A percentile compares a stretch with the other conserved stretches of the same genome.
Conservation (phyloP, 2,113 vertebrate genomes). For the Lagopus leucura region DNA sequence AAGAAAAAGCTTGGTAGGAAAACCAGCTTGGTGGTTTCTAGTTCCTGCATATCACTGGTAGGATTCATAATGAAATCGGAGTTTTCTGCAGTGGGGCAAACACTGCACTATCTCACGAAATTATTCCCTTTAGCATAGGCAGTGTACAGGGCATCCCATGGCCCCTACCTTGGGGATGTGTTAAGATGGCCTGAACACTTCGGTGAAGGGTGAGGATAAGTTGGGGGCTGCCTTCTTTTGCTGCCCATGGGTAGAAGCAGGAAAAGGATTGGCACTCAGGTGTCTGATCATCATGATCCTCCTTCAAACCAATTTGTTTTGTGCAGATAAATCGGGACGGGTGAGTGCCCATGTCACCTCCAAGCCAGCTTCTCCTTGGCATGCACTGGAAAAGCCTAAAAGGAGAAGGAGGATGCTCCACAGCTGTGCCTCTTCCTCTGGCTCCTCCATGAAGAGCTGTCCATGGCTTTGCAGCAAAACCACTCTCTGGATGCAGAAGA, state of each 20-base stretch:
- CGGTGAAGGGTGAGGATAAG: background rate
- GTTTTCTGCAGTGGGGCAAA: background rate
- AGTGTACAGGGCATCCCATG: background rate
- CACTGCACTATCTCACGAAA: background rate
- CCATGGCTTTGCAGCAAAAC: background rate
- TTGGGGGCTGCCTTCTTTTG: background rate
- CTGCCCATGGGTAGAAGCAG: background rate
- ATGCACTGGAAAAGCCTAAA: background rate
- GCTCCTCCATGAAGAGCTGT: background rate
- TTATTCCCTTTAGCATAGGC: fast-evolving
- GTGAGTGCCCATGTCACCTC: background rate
- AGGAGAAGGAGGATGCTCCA: background rate
- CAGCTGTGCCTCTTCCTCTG: background rate
- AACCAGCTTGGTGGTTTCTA: background rate
- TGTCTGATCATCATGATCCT: background rate
- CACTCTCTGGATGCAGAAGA: background rate
- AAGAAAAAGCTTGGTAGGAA: background rate
- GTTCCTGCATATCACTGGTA: background rate
- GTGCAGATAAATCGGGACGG: background rate
- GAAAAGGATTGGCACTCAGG: background rate
- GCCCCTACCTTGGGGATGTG: fast-evolving
- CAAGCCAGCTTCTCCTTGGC: background rate
- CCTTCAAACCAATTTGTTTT: background rate
- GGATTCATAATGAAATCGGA: background rate
- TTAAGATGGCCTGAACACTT: fast-evolving